Evolutionary conservation across 2,888 invertebrate genomes (phyloP), one percentile per base, ranked within the genome.

Genomic region (Molorchus minor): DNA sequence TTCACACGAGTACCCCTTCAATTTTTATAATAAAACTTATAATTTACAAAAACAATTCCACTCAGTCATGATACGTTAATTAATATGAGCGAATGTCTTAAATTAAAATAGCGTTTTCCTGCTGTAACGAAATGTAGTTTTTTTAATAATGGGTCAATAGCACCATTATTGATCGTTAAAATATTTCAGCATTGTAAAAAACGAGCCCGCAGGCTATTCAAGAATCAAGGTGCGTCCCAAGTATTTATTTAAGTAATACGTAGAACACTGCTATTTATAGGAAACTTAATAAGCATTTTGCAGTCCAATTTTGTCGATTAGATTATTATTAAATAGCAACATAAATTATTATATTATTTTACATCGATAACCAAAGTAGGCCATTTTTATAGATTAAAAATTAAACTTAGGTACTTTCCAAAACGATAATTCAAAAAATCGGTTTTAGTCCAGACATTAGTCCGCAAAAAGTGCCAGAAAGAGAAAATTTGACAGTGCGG

Each of bases 131-230:
- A 36, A 41, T 29, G 25, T 29, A 41, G 40, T 40, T 55, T 55
- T 55, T 55, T 38, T 51, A 47, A 46, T 46, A 33, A 40, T 55
- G 46, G 55, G 55, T 55, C 55, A 55, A 55, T 40, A 55, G 46
- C 55, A 55, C 55, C 55, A 55, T 55, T 46, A 55, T 33, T 40
- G 55, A 55, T 55, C 55, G 55, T 55, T 55, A 55, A 55, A 55
- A 46, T 55, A 55, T 55, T 55, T 55, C 46, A 55, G 21, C 46
- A 46, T 55, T 46, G 41, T 19, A 52, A 52, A 49, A 52, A 52
- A 52, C 29, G 19, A 16, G 52, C 17, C 52, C 41, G 29, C 40
- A 25, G 41, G 52, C 52, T 19, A 30, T 33, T 8, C 41, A 19
- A 52, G 52, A 52, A 41, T 25, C 40, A 52, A 52, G 52, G 52